Conservation (phyloP, 2,113 vertebrate genomes). For the Macheiramphus alcinus region DNA sequence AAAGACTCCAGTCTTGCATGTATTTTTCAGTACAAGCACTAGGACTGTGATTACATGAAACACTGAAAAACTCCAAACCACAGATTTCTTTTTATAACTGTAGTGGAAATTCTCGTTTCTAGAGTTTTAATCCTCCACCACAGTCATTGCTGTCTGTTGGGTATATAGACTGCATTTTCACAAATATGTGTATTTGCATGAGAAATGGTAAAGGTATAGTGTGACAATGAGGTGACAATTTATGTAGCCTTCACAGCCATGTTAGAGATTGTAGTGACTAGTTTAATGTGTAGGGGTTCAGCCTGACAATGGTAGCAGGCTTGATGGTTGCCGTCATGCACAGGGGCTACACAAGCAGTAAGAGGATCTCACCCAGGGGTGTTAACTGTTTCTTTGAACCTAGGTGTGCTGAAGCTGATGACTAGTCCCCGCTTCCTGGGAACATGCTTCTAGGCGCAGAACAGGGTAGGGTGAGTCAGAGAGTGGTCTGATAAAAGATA, state of each 20-base stretch:
- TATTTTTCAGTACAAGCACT: constrained; percentile 42
- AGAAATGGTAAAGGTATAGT: not conserved
- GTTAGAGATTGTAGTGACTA: not conserved
- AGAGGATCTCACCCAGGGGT: not conserved
- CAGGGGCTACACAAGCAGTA: not conserved
- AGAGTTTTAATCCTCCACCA: not conserved
- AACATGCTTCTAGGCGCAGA: constrained; percentile 2
- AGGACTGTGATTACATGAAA: constrained; percentile 40
- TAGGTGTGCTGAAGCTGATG: not conserved
- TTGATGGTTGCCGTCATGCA: not conserved
- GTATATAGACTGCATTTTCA: not conserved
- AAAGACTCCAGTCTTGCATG: constrained; percentile 8
- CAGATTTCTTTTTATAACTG: constrained; percentile 20
- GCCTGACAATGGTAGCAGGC: not conserved
- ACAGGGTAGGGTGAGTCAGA: constrained; percentile 30
- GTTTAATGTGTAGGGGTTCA: not conserved
- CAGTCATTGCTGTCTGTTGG: not conserved
- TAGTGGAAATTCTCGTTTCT: not conserved
- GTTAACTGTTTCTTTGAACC: not conserved
- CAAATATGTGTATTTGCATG: not conserved
- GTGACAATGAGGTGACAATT: not conserved
- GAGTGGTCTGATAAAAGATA: constrained; percentile 20
- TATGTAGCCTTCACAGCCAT: not conserved
- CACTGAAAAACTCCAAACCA: constrained; percentile 36
- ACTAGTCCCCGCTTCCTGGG: constrained; percentile 14